Evolutionary conservation across 2,888 invertebrate genomes (phyloP).

Genomic region (Zygaena filipendulae): DNA sequence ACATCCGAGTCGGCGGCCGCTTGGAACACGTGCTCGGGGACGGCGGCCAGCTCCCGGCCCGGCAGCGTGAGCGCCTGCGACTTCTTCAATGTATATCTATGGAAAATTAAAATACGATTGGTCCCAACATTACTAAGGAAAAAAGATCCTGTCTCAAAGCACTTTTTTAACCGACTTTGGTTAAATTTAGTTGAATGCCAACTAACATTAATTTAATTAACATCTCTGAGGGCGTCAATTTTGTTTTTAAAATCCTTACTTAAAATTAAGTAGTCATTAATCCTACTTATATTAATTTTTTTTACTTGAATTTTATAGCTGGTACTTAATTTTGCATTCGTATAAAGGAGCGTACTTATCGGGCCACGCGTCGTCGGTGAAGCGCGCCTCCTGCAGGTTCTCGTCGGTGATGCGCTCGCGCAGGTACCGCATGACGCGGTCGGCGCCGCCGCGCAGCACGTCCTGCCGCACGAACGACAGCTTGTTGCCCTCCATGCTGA

Average conservation of each 20-base stretch:
- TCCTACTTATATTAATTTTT: too few species aligned
- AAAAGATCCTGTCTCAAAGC: too few species aligned
- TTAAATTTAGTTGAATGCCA: too few species aligned
- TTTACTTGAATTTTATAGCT: too few species aligned
- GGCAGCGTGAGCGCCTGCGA: slow-evolving; percentile 69
- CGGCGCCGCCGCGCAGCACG: slow-evolving; percentile 86
- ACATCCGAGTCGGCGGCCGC: slow-evolving; percentile 78
- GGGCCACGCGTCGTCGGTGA: slow-evolving; percentile 49
- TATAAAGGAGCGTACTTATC: slow-evolving; percentile 72
- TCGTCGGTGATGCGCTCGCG: slow-evolving; percentile 70
- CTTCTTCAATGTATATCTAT: slow-evolving; percentile 54
- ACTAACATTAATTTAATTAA: too few species aligned
- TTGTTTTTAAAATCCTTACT: too few species aligned
- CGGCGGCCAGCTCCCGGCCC: slow-evolving; percentile 68
- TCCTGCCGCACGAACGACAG: slow-evolving; percentile 84
- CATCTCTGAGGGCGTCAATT: too few species aligned
- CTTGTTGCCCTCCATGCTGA: slow-evolving; percentile 89
- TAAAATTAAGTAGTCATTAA: too few species aligned
- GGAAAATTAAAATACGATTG: slow-evolving; percentile 5
- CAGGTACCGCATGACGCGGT: slow-evolving; percentile 80
- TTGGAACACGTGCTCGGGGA: slow-evolving; percentile 79
- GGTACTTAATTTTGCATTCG: too few species aligned
- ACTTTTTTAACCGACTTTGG: too few species aligned
- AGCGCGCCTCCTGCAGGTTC: slow-evolving; percentile 39
- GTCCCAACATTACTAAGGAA: too few species aligned